phyloP scores from a whole-genome alignment of 1,140 invertebrate genomes.

The Diorhabda elongata region DNA sequence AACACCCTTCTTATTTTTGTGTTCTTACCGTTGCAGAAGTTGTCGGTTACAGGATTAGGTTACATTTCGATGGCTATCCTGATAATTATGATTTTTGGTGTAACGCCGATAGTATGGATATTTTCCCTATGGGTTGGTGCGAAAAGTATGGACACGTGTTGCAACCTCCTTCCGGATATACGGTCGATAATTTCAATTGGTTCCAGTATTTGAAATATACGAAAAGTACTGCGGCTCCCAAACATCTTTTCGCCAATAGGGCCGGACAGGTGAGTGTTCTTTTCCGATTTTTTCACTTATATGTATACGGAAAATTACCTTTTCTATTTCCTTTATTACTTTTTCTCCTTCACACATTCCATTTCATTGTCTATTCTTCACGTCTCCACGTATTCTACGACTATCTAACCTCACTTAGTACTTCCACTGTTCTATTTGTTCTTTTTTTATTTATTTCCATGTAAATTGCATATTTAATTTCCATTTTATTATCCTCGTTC shows the following conservation, averaged over 20 bases:
- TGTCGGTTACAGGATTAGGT: constrained; percentile 73
- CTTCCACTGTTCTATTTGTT: too few species aligned
- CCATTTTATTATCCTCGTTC: too few species aligned
- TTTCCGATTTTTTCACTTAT: neutral
- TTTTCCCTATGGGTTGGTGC: constrained; percentile 93
- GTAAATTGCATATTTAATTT: too few species aligned
- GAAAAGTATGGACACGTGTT: constrained; percentile 72
- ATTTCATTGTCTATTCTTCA: too few species aligned
- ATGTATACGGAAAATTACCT: too few species aligned
- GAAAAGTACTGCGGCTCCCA: constrained; percentile 73
- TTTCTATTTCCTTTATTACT: too few species aligned
- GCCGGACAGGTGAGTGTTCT: constrained; percentile 51
- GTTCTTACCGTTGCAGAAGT: constrained; percentile 83
- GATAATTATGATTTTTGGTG: constrained; percentile 92
- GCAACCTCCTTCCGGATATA: constrained; percentile 70
- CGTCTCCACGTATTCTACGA: too few species aligned
- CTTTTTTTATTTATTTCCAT: too few species aligned
- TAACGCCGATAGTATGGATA: constrained; percentile 84
- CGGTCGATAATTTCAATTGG: constrained; percentile 71
- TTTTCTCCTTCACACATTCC: too few species aligned
- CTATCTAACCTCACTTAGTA: too few species aligned
- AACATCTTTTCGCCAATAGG: constrained; percentile 67
- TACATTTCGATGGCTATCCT: constrained; percentile 91
- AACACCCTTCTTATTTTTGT: constrained; percentile 84
- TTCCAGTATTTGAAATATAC: constrained; percentile 75